A percentile compares a stretch with the other conserved stretches of the same genome.
Evolutionary conservation across 2,113 vertebrate species (phyloP).

Genomic region (Bucco capensis): DNA sequence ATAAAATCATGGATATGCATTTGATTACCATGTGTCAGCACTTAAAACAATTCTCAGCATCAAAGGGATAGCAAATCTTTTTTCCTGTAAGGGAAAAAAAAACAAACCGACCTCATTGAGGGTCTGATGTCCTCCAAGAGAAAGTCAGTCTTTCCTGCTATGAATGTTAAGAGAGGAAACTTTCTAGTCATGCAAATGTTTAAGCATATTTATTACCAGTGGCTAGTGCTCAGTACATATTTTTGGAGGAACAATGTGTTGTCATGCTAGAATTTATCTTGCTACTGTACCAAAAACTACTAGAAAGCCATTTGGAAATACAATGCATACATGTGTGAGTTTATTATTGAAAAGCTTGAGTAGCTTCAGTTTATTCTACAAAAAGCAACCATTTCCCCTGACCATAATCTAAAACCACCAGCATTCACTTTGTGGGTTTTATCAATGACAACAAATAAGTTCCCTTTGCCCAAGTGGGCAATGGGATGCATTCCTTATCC

Average conservation of each 20-base stretch:
- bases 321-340: neutral
- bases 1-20: neutral
- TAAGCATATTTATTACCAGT: neutral
- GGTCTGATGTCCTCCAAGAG: neutral
- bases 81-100: neutral
- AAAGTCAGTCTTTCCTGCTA: neutral
- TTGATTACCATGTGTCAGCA: neutral
- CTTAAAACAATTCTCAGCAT: neutral
- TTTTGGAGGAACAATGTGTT: neutral
- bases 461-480: neutral
- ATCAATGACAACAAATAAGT: neutral
- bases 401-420: neutral
- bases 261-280: neutral
- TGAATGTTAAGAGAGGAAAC: neutral
- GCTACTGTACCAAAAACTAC: neutral
- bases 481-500: neutral
- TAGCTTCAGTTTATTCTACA: neutral
- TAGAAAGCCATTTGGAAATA: slow-evolving; percentile 1
- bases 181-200: neutral
- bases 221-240: neutral
- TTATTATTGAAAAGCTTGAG: neutral
- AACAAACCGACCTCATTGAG: neutral
- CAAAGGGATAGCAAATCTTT: neutral
- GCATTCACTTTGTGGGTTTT: neutral
- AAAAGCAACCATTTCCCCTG: neutral